Percentiles rank a stretch among this genome's conserved stretches.
These are phyloP conservation scores for Bovichtus diacanthus DNA, from an alignment of 2,797 vertebrate genomes.

Conservation along the genomic window DNA sequence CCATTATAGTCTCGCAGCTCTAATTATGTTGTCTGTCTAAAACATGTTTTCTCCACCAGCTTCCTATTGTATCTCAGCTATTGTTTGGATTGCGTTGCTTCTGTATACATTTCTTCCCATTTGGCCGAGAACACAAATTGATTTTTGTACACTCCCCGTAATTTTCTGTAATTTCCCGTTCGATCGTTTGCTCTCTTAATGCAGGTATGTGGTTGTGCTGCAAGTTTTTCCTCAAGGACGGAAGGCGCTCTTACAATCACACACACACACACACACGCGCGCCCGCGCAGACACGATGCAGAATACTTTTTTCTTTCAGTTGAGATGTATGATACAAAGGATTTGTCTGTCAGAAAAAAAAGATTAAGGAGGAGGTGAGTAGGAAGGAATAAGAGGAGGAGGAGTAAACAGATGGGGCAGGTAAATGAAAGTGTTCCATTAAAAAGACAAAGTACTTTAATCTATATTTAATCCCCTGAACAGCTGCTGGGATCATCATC, in stretches of 20 bases:
- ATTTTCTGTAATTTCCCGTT: slow-evolving; percentile 68
- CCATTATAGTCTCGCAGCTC: slow-evolving; percentile 38
- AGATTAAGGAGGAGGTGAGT: slow-evolving; percentile 21
- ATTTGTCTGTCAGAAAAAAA: slow-evolving; percentile 35
- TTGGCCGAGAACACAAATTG: slow-evolving; percentile 64
- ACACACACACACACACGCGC: background rate
- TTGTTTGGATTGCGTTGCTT: slow-evolving; percentile 55
- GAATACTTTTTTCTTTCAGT: slow-evolving; percentile 7
- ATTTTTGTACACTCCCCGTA: slow-evolving; percentile 67
- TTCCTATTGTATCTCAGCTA: slow-evolving; percentile 44
- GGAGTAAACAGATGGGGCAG: slow-evolving; percentile 49
- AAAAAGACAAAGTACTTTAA: slow-evolving; percentile 68
- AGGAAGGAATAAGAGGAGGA: slow-evolving; percentile 1
- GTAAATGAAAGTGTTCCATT: slow-evolving; percentile 58
- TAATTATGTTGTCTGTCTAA: slow-evolving; percentile 52
- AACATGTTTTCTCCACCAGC: slow-evolving; percentile 49
- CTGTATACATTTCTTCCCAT: slow-evolving; percentile 54
- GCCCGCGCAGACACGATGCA: background rate
- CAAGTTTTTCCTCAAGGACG: too few species aligned
- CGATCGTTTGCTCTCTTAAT: slow-evolving; percentile 38
- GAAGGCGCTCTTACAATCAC: too few species aligned
- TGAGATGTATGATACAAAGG: slow-evolving; percentile 22
- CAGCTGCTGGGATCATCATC: slow-evolving; percentile 44
- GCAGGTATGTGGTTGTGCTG: slow-evolving; percentile 6
- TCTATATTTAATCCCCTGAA: slow-evolving; percentile 57